These are phyloP conservation scores for Synanthedon vespiformis DNA, from an alignment of 2,888 invertebrate species.

Conservation along the genomic window DNA sequence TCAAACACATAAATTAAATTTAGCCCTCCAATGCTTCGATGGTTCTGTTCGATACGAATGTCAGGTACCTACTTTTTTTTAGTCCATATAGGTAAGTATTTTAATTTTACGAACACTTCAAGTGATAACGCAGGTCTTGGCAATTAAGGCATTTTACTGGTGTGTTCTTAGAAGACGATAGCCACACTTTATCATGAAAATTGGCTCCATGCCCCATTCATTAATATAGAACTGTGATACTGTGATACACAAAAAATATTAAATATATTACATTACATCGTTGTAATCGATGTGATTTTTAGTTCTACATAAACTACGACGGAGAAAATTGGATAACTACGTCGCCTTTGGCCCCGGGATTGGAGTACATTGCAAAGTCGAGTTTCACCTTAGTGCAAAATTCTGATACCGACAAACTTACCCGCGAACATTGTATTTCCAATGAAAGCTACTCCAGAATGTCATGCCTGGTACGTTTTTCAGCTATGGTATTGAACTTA, in stretches of 20 bases:
- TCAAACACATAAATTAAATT: constrained; percentile 4
- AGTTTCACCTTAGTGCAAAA: constrained; percentile 27
- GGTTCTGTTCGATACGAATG: constrained; percentile 21
- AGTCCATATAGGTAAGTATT: not conserved
- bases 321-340: constrained; percentile 29
- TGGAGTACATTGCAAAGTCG: constrained; percentile 28
- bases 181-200: too few relatives aligned
- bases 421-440: constrained; percentile 17
- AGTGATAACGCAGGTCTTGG: too few relatives aligned
- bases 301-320: constrained; percentile 37
- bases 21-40: constrained; percentile 32
- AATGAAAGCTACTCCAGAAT: constrained; percentile 16
- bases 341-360: constrained; percentile 21
- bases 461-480: constrained; percentile 21
- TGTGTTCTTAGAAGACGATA: too few relatives aligned
- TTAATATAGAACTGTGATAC: too few relatives aligned
- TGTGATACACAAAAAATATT: too few relatives aligned
- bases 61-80: constrained; percentile 19
- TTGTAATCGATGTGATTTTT: constrained; percentile 2
- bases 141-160: too few relatives aligned
- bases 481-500: too few relatives aligned
- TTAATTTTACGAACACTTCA: too few relatives aligned
- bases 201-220: too few relatives aligned
- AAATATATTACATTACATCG: too few relatives aligned
- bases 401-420: constrained; percentile 20